A percentile compares a stretch with the other conserved stretches of the same genome.
Evolutionary conservation across 2,113 vertebrate species (phyloP).

Genomic region (Bos taurus): ARS-UCD2.0 NC_037343.1:53132001-53132500

Average conservation of each 20-base stretch:
- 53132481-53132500: not conserved
- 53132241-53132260: not conserved
- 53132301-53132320: not conserved
- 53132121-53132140: not conserved
- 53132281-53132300: not conserved
- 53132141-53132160: not conserved
- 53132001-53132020: not conserved
- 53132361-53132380: not conserved
- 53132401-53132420: not conserved
- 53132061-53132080: not conserved
- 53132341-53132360: not conserved
- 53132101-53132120: not conserved
- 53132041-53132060: not conserved
- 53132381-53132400: not conserved
- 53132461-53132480: not conserved
- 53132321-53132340: not conserved
- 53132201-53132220: not conserved
- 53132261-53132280: not conserved
- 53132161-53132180: not conserved
- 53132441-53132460: not conserved
- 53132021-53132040: not conserved
- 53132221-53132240: not conserved
- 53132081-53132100: not conserved
- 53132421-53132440: not conserved
- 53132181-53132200: not conserved